Conservation (phyloP, 2,113 vertebrate species). For the Blennius ocellaris region DNA sequence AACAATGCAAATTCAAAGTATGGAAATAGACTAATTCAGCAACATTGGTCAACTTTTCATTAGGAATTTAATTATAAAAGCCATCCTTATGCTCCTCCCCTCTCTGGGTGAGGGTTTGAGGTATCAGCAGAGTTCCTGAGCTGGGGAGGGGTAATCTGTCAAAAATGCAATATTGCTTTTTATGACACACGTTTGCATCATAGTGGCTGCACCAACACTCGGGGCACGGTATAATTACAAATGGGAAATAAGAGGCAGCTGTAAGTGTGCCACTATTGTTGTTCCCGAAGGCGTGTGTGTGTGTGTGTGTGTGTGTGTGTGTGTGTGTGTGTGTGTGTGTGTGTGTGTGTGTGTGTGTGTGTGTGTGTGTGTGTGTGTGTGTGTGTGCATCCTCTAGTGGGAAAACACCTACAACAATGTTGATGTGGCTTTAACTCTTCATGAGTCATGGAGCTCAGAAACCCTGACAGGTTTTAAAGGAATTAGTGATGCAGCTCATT, state of each 20-base stretch:
- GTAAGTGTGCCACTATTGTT: conserved; percentile 33
- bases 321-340: background rate
- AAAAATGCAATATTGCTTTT: conserved; percentile 50
- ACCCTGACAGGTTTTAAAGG: too few relatives aligned
- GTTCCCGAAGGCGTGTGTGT: conserved; percentile 24
- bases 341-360: background rate
- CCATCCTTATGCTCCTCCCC: background rate
- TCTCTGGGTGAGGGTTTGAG: conserved; percentile 13
- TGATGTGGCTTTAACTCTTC: conserved; percentile 14
- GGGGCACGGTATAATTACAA: conserved; percentile 58
- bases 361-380: conserved; percentile 1
- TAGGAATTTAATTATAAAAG: conserved; percentile 9
- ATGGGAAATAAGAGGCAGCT: conserved; percentile 54
- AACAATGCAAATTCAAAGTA: background rate
- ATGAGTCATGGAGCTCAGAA: background rate
- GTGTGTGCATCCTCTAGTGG: background rate
- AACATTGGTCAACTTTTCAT: background rate
- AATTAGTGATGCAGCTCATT: too few relatives aligned
- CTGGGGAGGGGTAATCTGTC: conserved; percentile 22
- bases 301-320: background rate
- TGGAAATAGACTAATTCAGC: background rate
- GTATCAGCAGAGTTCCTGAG: conserved; percentile 8
- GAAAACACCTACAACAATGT: conserved; percentile 9
- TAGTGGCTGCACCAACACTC: conserved; percentile 12
- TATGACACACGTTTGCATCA: conserved; percentile 52